Evolutionary conservation across 92 coral and sea anemone genomes (phyloP), one percentile per base, ranked within the genome.

Genomic region (Anthopleura xanthogrammica): DNA sequence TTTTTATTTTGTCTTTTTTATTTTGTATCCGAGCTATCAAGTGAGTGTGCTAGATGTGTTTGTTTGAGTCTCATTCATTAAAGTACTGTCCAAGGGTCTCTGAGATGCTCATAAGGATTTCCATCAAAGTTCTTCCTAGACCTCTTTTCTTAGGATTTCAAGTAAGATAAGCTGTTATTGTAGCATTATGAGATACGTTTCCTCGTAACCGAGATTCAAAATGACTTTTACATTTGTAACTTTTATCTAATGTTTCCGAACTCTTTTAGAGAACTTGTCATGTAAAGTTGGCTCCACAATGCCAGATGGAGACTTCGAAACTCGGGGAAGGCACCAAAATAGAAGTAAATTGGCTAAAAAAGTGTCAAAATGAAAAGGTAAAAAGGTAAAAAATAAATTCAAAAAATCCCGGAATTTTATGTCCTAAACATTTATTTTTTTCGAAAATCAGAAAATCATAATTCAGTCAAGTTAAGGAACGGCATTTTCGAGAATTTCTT

Each of bases 21-120:
- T n/a, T n/a, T 17, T 64, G 12, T 29, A 68, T 68, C 42, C 74
- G 41, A 10, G 70, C 29, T 29, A 6, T 36, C 14, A 36, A 68
- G 41, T 68, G 40, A 68, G 36, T 54, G 58, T 14, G 16, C 58
- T 54, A 36, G 16, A 9, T 23, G 74, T 13, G 16, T 23, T 23
- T 68, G 74, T 68, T 68, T 68, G 41, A 68, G 74, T 68, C 74
- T 23, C 19, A 68, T 68, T 23, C 74, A 11, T 68, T 29, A 68
- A 7, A 24, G 42, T 68, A 24, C 42, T 36, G 16, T 14, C 58
- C 58, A 68, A 36, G 42, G 42, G 17, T 16, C 74, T 29, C 16
- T 5, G 41, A 68, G 74, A 22, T 68, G 74, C 9, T 29, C 42
- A 36, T 2, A 68, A 68, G 74, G 74, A 36, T 68, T 68, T 68